These are phyloP conservation scores for Taenioides sp. DNA, from an alignment of 2,797 vertebrate species.

Conservation along the genomic window DNA sequence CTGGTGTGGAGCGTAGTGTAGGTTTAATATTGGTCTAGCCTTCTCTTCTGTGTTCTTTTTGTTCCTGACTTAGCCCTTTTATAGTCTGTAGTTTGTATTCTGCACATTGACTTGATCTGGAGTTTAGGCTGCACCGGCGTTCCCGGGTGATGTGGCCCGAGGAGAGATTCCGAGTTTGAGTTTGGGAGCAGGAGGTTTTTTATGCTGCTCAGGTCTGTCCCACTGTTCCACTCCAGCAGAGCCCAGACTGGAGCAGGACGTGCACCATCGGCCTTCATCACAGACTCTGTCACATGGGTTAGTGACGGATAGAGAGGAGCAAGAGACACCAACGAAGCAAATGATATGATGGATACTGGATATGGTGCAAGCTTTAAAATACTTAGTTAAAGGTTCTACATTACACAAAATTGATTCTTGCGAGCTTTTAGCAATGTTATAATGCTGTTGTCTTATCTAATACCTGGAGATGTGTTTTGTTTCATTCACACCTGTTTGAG, in stretches of 20 bases:
- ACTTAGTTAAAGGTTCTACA: no score
- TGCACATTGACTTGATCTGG: conserved; percentile 21
- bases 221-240: conserved; percentile 50
- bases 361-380: no score
- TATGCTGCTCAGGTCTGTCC: conserved; percentile 32
- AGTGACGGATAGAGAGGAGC: conserved; percentile 41
- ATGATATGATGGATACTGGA: no score
- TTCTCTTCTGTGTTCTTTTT: no score
- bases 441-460: no score
- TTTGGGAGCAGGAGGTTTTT: conserved; percentile 32
- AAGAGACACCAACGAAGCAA: not conserved
- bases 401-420: no score
- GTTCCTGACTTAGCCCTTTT: no score
- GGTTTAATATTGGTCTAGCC: no score
- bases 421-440: no score
- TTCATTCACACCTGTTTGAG: no score
- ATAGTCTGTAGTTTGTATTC: conserved; percentile 3
- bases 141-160: not conserved
- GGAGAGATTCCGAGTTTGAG: conserved; percentile 24
- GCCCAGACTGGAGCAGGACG: conserved; percentile 25
- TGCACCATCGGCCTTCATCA: conserved; percentile 38
- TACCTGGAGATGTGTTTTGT: no score
- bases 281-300: conserved; percentile 40
- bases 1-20: no score
- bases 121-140: conserved; percentile 42